Evolutionary conservation across 1,140 invertebrate species (phyloP).

Genomic region (Melitaea cinxia): DNA sequence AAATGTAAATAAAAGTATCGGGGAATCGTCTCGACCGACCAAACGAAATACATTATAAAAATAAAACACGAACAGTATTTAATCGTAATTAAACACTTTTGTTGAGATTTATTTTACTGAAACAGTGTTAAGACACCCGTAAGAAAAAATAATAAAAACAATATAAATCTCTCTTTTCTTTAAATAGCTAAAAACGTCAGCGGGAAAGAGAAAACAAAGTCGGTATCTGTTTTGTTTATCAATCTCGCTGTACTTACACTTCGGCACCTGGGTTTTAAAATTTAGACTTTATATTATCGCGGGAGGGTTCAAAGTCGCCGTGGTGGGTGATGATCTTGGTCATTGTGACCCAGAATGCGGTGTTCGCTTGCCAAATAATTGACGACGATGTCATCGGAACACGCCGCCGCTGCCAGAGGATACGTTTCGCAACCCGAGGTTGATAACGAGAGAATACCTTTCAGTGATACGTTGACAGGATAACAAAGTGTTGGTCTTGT

Average conservation of each 20-base stretch:
- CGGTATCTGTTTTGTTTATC: constrained; percentile 38
- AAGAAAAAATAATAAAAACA: constrained; percentile 2
- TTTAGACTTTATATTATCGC: constrained; percentile 42
- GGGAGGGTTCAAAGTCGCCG: constrained; percentile 43
- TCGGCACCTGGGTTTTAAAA: constrained; percentile 29
- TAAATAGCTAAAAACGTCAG: constrained; percentile 5
- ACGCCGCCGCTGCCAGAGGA: constrained; percentile 59
- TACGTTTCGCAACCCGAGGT: constrained; percentile 62
- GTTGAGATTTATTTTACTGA: not conserved
- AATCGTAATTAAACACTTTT: constrained; percentile 6
- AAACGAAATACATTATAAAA: not conserved
- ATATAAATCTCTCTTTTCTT: constrained; percentile 11
- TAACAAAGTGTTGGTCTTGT: not conserved
- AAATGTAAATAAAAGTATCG: not conserved
- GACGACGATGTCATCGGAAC: constrained; percentile 68
- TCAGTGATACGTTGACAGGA: not conserved
- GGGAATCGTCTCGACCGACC: not conserved
- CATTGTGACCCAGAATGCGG: constrained; percentile 71
- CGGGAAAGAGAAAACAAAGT: constrained; percentile 10
- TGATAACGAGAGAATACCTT: constrained; percentile 20
- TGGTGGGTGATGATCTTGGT: constrained; percentile 43
- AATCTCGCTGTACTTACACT: constrained; percentile 33
- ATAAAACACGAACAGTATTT: not conserved
- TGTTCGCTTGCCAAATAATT: constrained; percentile 70
- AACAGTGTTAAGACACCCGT: not conserved